A percentile compares a stretch with the other conserved stretches of the same genome.
Evolutionary conservation across 64 coral and sea anemone genomes (phyloP).

Genomic region (Porites lutea): DNA sequence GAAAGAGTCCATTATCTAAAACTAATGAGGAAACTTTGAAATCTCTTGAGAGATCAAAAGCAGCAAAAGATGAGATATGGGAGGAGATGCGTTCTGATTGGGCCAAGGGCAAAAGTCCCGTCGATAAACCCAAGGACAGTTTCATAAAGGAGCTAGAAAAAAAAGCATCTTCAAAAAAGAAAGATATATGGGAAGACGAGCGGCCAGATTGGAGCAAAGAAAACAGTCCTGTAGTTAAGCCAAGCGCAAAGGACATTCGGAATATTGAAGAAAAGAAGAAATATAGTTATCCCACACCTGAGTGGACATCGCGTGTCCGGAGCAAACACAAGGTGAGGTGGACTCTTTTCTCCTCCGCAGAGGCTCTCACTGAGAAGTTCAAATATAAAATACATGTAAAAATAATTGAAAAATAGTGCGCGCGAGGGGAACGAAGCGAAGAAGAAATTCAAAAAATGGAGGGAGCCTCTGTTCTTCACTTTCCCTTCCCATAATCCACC

Average conservation of each 20-base stretch:
- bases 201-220: slow-evolving; percentile 15
- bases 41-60: background rate
- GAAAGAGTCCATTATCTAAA: too few species aligned
- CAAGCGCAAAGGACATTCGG: background rate
- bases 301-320: background rate
- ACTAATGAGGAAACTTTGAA: too few species aligned
- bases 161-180: background rate
- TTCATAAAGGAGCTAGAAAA: background rate
- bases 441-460: too few species aligned
- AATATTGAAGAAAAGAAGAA: slow-evolving; percentile 14
- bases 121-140: background rate
- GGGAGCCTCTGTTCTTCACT: too few species aligned
- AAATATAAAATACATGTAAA: too few species aligned
- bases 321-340: slow-evolving; percentile 15
- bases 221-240: background rate
- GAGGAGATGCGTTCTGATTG: background rate
- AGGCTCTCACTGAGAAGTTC: background rate
- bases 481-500: too few species aligned
- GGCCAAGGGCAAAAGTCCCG: slow-evolving; percentile 11
- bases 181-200: slow-evolving; percentile 1
- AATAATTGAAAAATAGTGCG: too few species aligned
- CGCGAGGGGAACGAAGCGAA: too few species aligned
- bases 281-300: slow-evolving; percentile 1
- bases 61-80: background rate
- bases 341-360: background rate